These are phyloP conservation scores for Zaprionus lineosus DNA, from an alignment of 2,888 invertebrate genomes.

Conservation along the genomic window DNA sequence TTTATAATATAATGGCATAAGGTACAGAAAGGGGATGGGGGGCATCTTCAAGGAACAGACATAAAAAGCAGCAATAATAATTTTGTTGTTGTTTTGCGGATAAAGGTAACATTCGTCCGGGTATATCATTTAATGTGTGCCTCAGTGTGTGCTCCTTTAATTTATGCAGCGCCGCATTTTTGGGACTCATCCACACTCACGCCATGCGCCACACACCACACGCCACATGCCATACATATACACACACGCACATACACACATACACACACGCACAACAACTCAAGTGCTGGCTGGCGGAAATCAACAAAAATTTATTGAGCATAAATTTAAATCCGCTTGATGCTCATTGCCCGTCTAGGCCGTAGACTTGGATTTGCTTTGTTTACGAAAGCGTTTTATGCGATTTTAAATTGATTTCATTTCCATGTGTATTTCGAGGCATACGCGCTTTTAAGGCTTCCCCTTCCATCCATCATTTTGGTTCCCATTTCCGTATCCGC, in stretches of 20 bases:
- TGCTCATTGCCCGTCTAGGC: slow-evolving; percentile 35
- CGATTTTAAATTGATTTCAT: slow-evolving; percentile 74
- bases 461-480: no score
- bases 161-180: slow-evolving; percentile 72
- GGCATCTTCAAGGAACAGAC: slow-evolving; percentile 46
- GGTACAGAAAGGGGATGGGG: slow-evolving; percentile 11
- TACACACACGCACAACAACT: neutral
- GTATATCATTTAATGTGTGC: slow-evolving; percentile 3
- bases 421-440: slow-evolving; percentile 40
- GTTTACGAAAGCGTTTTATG: slow-evolving; percentile 70
- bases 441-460: neutral
- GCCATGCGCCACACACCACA: slow-evolving; percentile 4
- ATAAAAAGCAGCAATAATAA: slow-evolving; percentile 65
- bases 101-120: slow-evolving; percentile 47
- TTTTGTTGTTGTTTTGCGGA: slow-evolving; percentile 21
- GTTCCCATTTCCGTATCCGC: no score
- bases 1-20: slow-evolving; percentile 72
- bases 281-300: slow-evolving; percentile 51
- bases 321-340: slow-evolving; percentile 75
- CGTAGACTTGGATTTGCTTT: slow-evolving; percentile 38
- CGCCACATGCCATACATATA: neutral
- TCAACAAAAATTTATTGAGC: slow-evolving; percentile 79
- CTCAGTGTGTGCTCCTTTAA: slow-evolving; percentile 37
- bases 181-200: slow-evolving; percentile 24
- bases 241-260: slow-evolving; percentile 16